Evolutionary conservation across 1,140 invertebrate species (phyloP).

Genomic region (Drosophila novamexicana): DNA sequence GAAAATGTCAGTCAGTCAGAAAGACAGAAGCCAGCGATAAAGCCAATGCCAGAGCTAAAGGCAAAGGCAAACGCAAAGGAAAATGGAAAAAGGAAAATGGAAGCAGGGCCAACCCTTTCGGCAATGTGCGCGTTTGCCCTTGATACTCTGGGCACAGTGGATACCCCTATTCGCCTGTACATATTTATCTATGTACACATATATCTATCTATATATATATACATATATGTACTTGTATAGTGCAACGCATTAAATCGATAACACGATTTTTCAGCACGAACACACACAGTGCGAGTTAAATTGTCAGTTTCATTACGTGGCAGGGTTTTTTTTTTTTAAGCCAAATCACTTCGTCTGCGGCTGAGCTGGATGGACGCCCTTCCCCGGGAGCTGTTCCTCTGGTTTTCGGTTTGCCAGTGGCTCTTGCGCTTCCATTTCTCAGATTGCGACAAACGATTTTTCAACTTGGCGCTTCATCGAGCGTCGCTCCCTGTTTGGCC

Average conservation of each 20-base stretch:
- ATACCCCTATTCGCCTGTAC: slow-evolving; percentile 6
- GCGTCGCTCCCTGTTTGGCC: slow-evolving; percentile 5
- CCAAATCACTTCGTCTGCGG: slow-evolving; percentile 80
- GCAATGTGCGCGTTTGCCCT: slow-evolving; percentile 12
- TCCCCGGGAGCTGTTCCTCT: not conserved
- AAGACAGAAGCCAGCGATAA: slow-evolving; percentile 57
- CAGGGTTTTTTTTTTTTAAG: slow-evolving; percentile 64
- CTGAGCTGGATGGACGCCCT: slow-evolving; percentile 31
- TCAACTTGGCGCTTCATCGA: slow-evolving; percentile 78
- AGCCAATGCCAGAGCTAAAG: slow-evolving; percentile 22
- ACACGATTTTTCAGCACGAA: slow-evolving; percentile 81
- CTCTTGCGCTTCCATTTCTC: slow-evolving; percentile 29
- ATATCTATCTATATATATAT: slow-evolving; percentile 24
- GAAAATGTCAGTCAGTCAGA: slow-evolving; percentile 70
- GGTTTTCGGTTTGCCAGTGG: slow-evolving; percentile 15
- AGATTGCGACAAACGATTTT: slow-evolving; percentile 79
- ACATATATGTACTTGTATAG: slow-evolving; percentile 15
- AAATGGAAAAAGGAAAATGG: slow-evolving; percentile 15
- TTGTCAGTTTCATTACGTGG: slow-evolving; percentile 83
- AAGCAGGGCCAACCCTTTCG: slow-evolving; percentile 35
- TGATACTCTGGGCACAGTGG: not conserved
- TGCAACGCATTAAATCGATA: slow-evolving; percentile 80
- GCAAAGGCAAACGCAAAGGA: slow-evolving; percentile 26
- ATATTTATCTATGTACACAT: not conserved
- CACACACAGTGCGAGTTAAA: slow-evolving; percentile 70